These are phyloP conservation scores for Aelia acuminata DNA, from an alignment of 2,888 invertebrate species.

Conservation along the genomic window DNA sequence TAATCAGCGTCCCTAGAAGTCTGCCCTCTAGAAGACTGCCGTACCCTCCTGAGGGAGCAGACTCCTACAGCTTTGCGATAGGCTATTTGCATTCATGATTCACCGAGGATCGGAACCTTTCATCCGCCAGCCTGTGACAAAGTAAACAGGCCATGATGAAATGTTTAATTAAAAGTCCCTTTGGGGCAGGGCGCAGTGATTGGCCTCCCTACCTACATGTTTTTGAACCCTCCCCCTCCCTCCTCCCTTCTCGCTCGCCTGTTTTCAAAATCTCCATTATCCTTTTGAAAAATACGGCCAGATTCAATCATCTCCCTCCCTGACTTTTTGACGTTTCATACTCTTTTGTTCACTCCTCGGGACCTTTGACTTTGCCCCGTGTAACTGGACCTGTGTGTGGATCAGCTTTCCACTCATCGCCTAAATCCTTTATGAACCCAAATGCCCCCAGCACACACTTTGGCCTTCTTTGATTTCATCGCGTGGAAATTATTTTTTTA, in stretches of 20 bases:
- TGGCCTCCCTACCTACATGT: constrained; percentile 1
- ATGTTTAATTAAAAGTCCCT: constrained; percentile 58
- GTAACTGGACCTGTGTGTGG: not conserved
- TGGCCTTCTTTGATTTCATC: not conserved
- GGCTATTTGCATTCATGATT: constrained; percentile 36
- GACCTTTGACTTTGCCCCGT: not conserved
- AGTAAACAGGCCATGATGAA: constrained; percentile 57
- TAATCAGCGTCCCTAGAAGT: not conserved
- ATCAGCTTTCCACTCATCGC: not conserved
- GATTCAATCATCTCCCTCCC: not conserved
- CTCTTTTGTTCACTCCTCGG: not conserved
- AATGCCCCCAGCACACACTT: not conserved
- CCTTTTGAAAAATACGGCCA: not conserved
- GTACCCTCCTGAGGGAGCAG: not conserved
- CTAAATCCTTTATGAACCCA: not conserved
- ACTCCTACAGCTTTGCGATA: not conserved
- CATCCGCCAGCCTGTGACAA: constrained; percentile 48
- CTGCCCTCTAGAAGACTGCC: not conserved
- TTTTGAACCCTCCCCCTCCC: not conserved
- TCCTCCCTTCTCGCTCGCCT: not conserved
- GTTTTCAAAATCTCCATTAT: constrained; percentile 53
- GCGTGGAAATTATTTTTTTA: not conserved
- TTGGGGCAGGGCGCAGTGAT: constrained; percentile 28
- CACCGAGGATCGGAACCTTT: constrained; percentile 38
- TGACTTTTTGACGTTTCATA: constrained; percentile 18